These are phyloP conservation scores for Clitarchus hookeri DNA, from an alignment of 2,888 invertebrate genomes.

Conservation along the genomic window DNA sequence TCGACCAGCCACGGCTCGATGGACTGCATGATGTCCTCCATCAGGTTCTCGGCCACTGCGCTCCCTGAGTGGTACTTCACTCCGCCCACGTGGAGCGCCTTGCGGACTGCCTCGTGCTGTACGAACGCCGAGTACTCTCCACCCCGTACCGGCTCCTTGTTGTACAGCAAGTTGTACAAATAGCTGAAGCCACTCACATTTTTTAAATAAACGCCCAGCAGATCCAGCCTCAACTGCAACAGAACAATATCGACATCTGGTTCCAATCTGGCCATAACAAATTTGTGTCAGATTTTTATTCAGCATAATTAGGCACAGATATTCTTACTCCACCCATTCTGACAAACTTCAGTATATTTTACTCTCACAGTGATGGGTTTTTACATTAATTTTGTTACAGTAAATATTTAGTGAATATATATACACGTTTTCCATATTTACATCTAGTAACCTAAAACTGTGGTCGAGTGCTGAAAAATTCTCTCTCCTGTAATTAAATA, in stretches of 20 bases:
- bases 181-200: slow-evolving; percentile 17
- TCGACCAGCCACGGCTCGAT: slow-evolving; percentile 62
- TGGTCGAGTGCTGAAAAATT: too few relatives aligned
- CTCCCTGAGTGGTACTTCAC: slow-evolving; percentile 57
- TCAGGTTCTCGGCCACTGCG: slow-evolving; percentile 58
- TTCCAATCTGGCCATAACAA: too few relatives aligned
- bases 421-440: too few relatives aligned
- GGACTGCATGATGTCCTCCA: slow-evolving; percentile 62
- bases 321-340: too few relatives aligned
- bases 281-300: too few relatives aligned
- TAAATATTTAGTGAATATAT: too few relatives aligned
- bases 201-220: neutral
- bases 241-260: neutral
- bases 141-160: slow-evolving; percentile 52
- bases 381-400: too few relatives aligned
- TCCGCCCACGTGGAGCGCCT: slow-evolving; percentile 60
- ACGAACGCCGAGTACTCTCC: slow-evolving; percentile 52
- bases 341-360: too few relatives aligned
- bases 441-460: too few relatives aligned
- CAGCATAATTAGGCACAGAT: too few relatives aligned
- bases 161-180: slow-evolving; percentile 57
- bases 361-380: too few relatives aligned
- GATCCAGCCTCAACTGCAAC: neutral
- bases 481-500: too few relatives aligned
- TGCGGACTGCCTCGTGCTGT: slow-evolving; percentile 53